Base-by-base conservation (phyloP, 1,140 invertebrate genomes). In the Megalonaias nervosa region DNA sequence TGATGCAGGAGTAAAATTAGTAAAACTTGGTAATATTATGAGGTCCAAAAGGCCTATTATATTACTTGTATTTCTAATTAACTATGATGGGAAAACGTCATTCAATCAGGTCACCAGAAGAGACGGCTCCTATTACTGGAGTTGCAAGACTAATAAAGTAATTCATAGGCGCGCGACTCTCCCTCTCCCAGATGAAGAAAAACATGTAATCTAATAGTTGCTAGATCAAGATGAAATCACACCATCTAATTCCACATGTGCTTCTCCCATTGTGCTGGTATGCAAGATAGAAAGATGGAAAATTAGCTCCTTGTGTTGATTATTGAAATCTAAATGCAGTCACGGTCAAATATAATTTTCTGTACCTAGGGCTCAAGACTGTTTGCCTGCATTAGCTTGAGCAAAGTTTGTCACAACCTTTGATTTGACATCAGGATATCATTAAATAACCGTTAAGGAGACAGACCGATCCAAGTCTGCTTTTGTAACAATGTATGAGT, bases 351-450 rank as follows among this genome's bases (percentile, higher is more conserved):
- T 92, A 93, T 82, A 85, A 79, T 58, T 94, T 91, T 83, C 93
- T 93, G 74, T 93, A 9, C 92, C 92, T 0, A 68, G 84, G 5
- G 92, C 93, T 55, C 88, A 92, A 16, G 91, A 92, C 17, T 82
- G 83, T 14, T 70, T 93, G 0, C 73, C 87, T 55, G 74, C 73
- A 12, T 77, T 93, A 0, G 23, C 77, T 2, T 90, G 89, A 9
- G 82, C 84, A 12, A 88, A 71, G 14, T 84, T 89, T 48, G 93
- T 92, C 75, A 85, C 86, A 1, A 86, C 88, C 0, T 82, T 93
- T 4, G 92, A 93, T 86, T 38, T 86, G 16, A 69, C 68, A n/a
- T 66, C 62, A 62, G 87, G 82, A 9, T 89, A 82, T 67, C 84
- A 89, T 86, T 91, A 92, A 72, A 79, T 92, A 0, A 71, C 74